Evolutionary conservation across 2,113 vertebrate genomes (phyloP), one percentile per base, ranked within the genome.

Genomic region (Corythornis cristatus): DNA sequence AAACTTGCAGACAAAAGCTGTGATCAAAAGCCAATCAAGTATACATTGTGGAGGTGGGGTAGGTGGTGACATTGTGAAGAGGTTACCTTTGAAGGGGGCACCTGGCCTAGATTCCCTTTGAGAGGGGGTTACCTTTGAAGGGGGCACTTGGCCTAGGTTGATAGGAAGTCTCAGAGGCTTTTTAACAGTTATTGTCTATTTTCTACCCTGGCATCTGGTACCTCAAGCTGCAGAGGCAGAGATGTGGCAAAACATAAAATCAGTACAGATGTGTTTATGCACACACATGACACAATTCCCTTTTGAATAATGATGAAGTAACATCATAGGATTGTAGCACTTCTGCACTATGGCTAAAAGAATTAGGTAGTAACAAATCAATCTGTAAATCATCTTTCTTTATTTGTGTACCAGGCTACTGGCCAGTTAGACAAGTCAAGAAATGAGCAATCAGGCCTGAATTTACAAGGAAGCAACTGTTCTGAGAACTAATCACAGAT

Each of bases 381-480:
- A 79, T 51, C 17, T 50, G 54, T 46, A 74, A 31, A 88, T 79
- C 0, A 9, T 40, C 67, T 84, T 71, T 50, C 33, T 78, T 74
- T 56, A 16, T 70, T 66, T 86, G 31, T 33, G 12, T 83, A 15
- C 26, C 48, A 62, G 60, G 25, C 28, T 86, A 21, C 42, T 74
- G 77, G 56, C 56, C 75, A 88, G 33, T 28, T 70, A 94, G 17
- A n/a, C 57, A 71, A 92, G 61, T 45, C 26, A 90, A 93, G 73
- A 83, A 86, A 78, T 40, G 83, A 89, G 35, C 83, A 71, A 46
- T 75, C 68, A 74, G 51, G 65, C 68, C 56, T 77, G 46, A 37
- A 83, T 60, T 86, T 66, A 88, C 61, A 95, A 86, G 72, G 56
- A 88, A 81, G n/a, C 40, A 88, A 33, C 80, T 93, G 61, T 80